These are phyloP conservation scores for Congeria kusceri DNA, from an alignment of 2,888 invertebrate species.

Conservation along the genomic window DNA sequence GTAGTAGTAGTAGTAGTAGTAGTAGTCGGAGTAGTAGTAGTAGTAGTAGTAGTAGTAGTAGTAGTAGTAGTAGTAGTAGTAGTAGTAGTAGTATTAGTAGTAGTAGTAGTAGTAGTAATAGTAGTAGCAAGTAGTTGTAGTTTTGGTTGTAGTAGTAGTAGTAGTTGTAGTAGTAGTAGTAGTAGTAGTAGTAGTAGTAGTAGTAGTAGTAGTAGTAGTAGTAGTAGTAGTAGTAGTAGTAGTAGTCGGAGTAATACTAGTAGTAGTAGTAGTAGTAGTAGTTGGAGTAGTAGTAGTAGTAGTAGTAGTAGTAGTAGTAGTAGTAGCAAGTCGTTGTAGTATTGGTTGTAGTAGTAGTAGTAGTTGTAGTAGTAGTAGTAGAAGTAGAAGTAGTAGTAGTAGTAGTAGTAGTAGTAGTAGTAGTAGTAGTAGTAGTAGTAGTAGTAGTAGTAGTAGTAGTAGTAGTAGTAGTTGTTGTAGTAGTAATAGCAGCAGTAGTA, in stretches of 20 bases:
- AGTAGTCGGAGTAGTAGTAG: neutral
- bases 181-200: constrained; percentile 9
- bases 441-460: neutral
- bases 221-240: constrained; percentile 11
- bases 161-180: constrained; percentile 2
- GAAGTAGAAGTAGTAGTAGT: no score
- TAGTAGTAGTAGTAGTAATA: neutral
- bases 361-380: neutral
- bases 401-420: no score
- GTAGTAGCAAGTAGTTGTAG: neutral
- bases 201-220: constrained; percentile 9
- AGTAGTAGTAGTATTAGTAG: constrained; percentile 4
- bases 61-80: no score
- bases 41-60: constrained; percentile 11
- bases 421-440: no score
- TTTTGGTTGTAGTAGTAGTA: neutral
- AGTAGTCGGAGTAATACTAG: constrained; percentile 3
- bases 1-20: neutral
- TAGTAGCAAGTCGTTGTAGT: neutral
- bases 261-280: constrained; percentile 8
- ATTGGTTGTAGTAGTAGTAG: neutral
- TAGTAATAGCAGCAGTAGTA: neutral
- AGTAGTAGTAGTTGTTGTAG: constrained; percentile 9
- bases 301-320: constrained; percentile 1
- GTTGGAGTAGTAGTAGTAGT: no score